These are phyloP conservation scores for Cephus pulcher DNA, from an alignment of 2,888 invertebrate species.

Conservation along the genomic window DNA sequence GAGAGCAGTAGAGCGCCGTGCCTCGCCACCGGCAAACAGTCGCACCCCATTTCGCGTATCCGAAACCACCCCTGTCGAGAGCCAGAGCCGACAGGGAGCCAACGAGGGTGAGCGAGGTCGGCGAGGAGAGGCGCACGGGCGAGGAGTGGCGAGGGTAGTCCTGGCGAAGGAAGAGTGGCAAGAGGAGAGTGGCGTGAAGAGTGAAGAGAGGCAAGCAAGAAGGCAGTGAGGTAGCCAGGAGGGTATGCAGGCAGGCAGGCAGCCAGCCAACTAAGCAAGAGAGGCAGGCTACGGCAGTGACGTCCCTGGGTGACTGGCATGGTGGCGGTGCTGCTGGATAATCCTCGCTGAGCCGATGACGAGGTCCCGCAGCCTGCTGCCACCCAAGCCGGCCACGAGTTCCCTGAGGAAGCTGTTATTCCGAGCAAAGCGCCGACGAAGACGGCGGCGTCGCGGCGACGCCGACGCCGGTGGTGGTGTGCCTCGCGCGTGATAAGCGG, in stretches of 20 bases:
- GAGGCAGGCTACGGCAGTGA: constrained; percentile 19
- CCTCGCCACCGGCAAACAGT: constrained; percentile 44
- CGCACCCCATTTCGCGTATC: constrained; percentile 48
- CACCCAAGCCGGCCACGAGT: constrained; percentile 45
- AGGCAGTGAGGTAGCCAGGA: constrained; percentile 15
- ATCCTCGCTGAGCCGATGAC: constrained; percentile 56
- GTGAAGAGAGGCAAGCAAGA: constrained; percentile 9
- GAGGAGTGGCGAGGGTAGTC: constrained; percentile 19
- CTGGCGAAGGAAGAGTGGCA: constrained; percentile 25
- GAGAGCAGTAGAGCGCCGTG: constrained; percentile 28
- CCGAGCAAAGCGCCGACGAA: constrained; percentile 39
- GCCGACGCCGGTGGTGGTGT: constrained; percentile 41
- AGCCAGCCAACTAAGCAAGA: background rate
- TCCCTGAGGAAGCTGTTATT: constrained; percentile 42
- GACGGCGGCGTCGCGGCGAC: constrained; percentile 42
- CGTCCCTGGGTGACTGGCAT: constrained; percentile 27
- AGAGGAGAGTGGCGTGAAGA: constrained; percentile 16
- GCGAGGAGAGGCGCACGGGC: constrained; percentile 6
- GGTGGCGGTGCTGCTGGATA: constrained; percentile 47
- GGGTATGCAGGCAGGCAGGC: no score
- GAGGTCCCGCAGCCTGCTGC: constrained; percentile 40
- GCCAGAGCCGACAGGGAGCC: constrained; percentile 42
- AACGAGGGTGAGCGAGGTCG: constrained; percentile 5
- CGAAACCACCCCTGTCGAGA: constrained; percentile 50
- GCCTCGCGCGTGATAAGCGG: constrained; percentile 48